Evolutionary conservation across 2,113 vertebrate species (phyloP).

Genomic region (Typhlomys cinereus): DNA sequence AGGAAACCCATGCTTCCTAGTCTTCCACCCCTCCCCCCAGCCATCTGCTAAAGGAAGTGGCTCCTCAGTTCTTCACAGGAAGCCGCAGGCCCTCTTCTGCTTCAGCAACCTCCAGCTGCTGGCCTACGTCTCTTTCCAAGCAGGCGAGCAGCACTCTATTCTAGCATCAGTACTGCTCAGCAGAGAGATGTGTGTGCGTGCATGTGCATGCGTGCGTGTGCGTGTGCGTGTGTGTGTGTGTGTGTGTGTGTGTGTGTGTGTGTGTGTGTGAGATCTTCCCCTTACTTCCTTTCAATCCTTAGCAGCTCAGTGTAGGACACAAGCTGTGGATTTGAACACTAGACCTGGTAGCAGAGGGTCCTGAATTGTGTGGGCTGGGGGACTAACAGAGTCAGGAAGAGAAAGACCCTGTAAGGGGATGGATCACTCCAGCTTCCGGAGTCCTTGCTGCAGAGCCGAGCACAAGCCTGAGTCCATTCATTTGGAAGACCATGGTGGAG

Average conservation of each 20-base stretch:
- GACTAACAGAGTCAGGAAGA: background rate
- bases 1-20: conserved; percentile 1
- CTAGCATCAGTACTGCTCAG: background rate
- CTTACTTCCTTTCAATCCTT: conserved; percentile 1
- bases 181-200: background rate
- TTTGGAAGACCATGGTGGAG: background rate
- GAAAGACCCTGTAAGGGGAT: background rate
- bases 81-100: conserved; percentile 61
- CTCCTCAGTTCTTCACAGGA: conserved; percentile 71
- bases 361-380: background rate
- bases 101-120: conserved; percentile 29
- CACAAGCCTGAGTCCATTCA: background rate
- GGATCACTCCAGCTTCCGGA: background rate
- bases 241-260: too few relatives aligned
- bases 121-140: conserved; percentile 24
- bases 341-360: background rate
- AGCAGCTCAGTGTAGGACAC: background rate
- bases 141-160: background rate
- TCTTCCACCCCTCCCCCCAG: conserved; percentile 43
- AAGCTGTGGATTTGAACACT: background rate
- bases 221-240: too few relatives aligned
- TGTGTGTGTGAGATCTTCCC: too few relatives aligned
- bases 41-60: conserved; percentile 73
- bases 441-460: background rate
- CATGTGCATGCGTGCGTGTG: too few relatives aligned